Evolutionary conservation across 2,797 vertebrate genomes (phyloP).

Genomic region (Macropodus opercularis): DNA sequence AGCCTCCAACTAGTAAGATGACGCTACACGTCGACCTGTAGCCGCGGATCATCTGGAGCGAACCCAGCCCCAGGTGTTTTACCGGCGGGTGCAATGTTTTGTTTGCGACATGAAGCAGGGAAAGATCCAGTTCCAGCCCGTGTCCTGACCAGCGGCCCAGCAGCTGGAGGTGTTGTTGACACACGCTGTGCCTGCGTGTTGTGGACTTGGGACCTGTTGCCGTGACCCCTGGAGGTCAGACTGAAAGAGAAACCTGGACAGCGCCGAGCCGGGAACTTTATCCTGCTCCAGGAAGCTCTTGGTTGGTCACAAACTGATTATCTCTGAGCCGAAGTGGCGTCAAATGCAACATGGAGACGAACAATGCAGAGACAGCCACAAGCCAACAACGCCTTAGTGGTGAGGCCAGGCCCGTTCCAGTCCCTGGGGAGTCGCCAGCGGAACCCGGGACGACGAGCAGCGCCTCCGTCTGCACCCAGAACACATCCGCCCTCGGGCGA

Average conservation of each 20-base stretch:
- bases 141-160: too few species aligned
- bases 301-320: too few species aligned
- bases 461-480: background rate
- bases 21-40: too few species aligned
- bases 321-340: background rate
- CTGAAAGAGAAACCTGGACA: slow-evolving; percentile 31
- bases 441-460: background rate
- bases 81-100: too few species aligned
- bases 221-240: background rate
- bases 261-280: background rate
- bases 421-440: background rate
- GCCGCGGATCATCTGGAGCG: too few species aligned
- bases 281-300: background rate
- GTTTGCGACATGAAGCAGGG: too few species aligned
- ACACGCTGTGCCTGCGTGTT: background rate
- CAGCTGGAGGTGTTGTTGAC: too few species aligned
- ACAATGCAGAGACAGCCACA: slow-evolving; percentile 7
- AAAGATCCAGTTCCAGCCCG: too few species aligned
- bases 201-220: slow-evolving; percentile 3
- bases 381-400: slow-evolving; percentile 1
- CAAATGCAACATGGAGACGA: background rate
- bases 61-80: too few species aligned
- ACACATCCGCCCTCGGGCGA: background rate
- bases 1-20: too few species aligned
- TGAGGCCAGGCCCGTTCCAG: background rate